A percentile compares a stretch with the other conserved stretches of the same genome.
Conservation (phyloP, 1,140 invertebrate genomes). For the Andrena cerasifolii region DNA sequence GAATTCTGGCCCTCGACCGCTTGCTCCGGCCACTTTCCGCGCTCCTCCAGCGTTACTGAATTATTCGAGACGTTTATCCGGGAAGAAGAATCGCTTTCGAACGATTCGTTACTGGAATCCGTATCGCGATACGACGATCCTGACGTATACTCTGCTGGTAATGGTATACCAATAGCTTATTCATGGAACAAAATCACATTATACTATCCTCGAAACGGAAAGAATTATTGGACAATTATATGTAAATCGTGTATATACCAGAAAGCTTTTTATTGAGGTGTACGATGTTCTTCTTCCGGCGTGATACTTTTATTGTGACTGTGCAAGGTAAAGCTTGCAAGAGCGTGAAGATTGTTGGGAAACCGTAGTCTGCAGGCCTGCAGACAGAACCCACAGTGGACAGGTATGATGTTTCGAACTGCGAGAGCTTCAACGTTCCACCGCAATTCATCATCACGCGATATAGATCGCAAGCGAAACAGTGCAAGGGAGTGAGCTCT, state of each 20-base stretch:
- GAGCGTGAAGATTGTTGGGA: slow-evolving; percentile 80
- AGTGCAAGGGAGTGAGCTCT: slow-evolving; percentile 83
- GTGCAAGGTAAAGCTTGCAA: slow-evolving; percentile 85
- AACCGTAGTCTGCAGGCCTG: slow-evolving; percentile 84
- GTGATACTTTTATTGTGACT: slow-evolving; percentile 79
- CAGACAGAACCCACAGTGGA: slow-evolving; percentile 83
- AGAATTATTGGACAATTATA: neutral
- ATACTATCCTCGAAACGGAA: neutral
- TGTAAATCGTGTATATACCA: slow-evolving; percentile 60
- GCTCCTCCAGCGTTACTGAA: slow-evolving; percentile 60
- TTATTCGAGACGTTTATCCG: slow-evolving; percentile 60
- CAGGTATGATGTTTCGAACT: slow-evolving; percentile 84
- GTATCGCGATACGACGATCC: slow-evolving; percentile 70
- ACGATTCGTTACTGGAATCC: slow-evolving; percentile 78
- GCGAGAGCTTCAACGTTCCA: slow-evolving; percentile 82
- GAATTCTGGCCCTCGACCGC: slow-evolving; percentile 43
- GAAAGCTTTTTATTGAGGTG: slow-evolving; percentile 80
- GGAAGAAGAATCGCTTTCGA: slow-evolving; percentile 73
- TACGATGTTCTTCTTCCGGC: slow-evolving; percentile 77
- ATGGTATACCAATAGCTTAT: slow-evolving; percentile 73
- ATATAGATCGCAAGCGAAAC: slow-evolving; percentile 84
- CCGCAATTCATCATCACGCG: slow-evolving; percentile 82
- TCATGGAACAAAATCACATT: slow-evolving; percentile 41
- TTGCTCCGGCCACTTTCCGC: slow-evolving; percentile 66
- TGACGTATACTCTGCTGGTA: slow-evolving; percentile 65